A percentile compares a stretch with the other conserved stretches of the same genome.
Evolutionary conservation across 2,888 invertebrate genomes (phyloP).

Genomic region (Pseudococcus jackbeardsleyi): DNA sequence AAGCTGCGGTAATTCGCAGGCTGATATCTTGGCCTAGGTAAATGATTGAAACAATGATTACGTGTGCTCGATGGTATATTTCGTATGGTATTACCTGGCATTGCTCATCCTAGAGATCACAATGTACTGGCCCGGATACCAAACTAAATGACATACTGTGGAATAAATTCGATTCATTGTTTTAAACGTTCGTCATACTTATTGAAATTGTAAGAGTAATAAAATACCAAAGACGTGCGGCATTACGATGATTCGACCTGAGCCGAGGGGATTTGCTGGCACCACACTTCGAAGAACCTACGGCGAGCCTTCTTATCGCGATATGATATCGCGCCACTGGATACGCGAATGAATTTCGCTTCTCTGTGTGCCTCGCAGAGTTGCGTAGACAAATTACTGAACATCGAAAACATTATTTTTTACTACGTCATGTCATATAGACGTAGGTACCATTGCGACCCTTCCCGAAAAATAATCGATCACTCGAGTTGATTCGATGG

Average conservation of each 20-base stretch:
- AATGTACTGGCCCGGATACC: neutral
- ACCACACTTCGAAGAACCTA: neutral
- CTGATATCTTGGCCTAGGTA: neutral
- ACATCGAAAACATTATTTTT: neutral
- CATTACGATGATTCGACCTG: neutral
- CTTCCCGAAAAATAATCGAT: slow-evolving; percentile 28
- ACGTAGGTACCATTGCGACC: neutral
- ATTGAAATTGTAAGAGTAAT: neutral
- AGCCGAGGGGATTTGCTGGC: neutral
- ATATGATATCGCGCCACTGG: slow-evolving; percentile 24
- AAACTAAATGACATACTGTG: neutral
- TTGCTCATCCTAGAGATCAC: neutral
- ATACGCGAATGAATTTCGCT: neutral
- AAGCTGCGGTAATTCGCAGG: slow-evolving; percentile 17
- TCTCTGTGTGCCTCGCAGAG: neutral
- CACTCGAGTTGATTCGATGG: slow-evolving; percentile 33
- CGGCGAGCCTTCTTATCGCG: slow-evolving; percentile 12
- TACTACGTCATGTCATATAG: neutral
- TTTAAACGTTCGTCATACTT: neutral
- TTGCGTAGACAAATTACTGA: neutral
- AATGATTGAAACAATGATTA: neutral
- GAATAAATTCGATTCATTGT: slow-evolving; percentile 13
- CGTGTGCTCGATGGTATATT: neutral
- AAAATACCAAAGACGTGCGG: neutral
- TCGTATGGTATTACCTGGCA: neutral